phyloP scores from a whole-genome alignment of 2,888 invertebrate species.

The Trissolcus japonicus region DNA sequence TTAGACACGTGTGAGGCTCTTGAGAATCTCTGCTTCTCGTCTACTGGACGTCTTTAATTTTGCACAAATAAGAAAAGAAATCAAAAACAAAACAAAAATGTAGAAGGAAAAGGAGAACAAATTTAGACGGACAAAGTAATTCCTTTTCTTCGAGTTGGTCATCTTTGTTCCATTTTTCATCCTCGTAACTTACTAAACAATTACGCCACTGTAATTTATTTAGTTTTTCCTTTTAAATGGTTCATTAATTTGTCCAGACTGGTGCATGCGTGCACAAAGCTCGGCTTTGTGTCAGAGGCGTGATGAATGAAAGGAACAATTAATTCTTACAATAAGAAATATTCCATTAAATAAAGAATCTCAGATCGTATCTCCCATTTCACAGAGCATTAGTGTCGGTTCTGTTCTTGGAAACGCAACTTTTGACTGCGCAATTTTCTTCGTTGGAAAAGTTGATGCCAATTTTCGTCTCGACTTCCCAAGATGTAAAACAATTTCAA shows the following conservation, averaged over 20 bases:
- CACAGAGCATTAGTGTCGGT: conserved; percentile 8
- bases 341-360: conserved; percentile 22
- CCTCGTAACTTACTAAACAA: not conserved
- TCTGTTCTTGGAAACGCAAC: not conserved
- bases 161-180: too few relatives aligned
- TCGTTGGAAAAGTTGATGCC: not conserved
- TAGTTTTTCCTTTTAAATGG: not conserved
- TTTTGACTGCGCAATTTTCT: conserved; percentile 4
- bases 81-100: too few relatives aligned
- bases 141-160: too few relatives aligned
- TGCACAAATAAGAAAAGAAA: too few relatives aligned
- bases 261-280: conserved; percentile 14
- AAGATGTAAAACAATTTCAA: too few relatives aligned
- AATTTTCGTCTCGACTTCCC: too few relatives aligned
- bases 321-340: conserved; percentile 26
- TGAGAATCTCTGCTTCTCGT: not conserved
- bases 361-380: conserved; percentile 25
- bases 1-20: conserved; percentile 8
- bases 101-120: too few relatives aligned
- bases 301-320: conserved; percentile 28
- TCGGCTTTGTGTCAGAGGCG: conserved; percentile 17
- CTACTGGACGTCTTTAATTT: too few relatives aligned
- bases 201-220: not conserved
- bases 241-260: not conserved
- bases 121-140: too few relatives aligned